A percentile compares a stretch with the other conserved stretches of the same genome.
phyloP scores from a whole-genome alignment of 2,888 invertebrate species.

The Catocala nupta region DNA sequence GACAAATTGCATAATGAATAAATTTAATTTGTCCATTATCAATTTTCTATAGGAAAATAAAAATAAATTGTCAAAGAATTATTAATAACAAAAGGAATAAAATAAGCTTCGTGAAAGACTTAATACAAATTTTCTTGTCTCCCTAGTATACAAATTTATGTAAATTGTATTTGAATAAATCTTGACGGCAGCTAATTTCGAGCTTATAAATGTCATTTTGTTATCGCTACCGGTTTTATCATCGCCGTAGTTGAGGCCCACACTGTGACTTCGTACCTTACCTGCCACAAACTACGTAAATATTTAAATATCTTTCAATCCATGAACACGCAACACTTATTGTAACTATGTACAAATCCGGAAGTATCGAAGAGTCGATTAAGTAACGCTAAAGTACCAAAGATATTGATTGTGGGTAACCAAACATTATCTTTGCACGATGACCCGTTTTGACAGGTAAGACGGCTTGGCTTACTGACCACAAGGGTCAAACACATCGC shows the following conservation, averaged over 20 bases:
- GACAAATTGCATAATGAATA: too few species aligned
- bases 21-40: too few species aligned
- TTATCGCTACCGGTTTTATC: constrained; percentile 29
- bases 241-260: constrained; percentile 27
- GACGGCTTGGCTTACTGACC: constrained; percentile 73
- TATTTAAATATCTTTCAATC: constrained; percentile 34
- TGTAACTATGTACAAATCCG: constrained; percentile 21
- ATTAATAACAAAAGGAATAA: too few species aligned
- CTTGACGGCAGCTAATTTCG: constrained; percentile 6
- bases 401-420: constrained; percentile 22
- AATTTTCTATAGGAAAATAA: too few species aligned
- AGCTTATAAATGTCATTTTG: constrained; percentile 16
- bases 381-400: constrained; percentile 33
- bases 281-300: constrained; percentile 21
- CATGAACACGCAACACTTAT: constrained; percentile 15
- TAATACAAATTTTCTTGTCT: not conserved
- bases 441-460: constrained; percentile 45
- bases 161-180: not conserved
- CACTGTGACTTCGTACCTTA: constrained; percentile 22
- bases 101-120: too few species aligned
- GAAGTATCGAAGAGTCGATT: constrained; percentile 32
- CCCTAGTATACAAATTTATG: not conserved
- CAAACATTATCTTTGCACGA: constrained; percentile 26
- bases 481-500: constrained; percentile 58
- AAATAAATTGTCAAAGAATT: too few species aligned